These are phyloP conservation scores for Caenorhabditis japonica DNA, from an alignment of 2,888 invertebrate genomes.

Conservation along the genomic window DNA sequence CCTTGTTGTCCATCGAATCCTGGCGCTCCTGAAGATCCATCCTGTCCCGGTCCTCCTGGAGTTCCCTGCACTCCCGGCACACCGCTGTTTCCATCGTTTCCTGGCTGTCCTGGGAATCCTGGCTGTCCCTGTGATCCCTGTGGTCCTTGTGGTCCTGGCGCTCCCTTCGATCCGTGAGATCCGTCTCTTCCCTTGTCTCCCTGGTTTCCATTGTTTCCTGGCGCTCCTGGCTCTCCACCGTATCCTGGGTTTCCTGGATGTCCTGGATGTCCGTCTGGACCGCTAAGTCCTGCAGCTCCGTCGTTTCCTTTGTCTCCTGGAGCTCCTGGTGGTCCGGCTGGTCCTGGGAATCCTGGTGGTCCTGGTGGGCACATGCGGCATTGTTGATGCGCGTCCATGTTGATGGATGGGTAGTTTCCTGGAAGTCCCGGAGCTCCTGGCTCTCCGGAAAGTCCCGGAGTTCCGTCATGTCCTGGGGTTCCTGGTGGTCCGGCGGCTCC, in stretches of 20 bases:
- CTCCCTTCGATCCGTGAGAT: slow-evolving; percentile 56
- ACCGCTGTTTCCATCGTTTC: slow-evolving; percentile 62
- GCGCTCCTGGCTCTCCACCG: slow-evolving; percentile 62
- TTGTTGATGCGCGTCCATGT: slow-evolving; percentile 63
- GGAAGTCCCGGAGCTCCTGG: slow-evolving; percentile 60
- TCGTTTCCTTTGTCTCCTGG: slow-evolving; percentile 59
- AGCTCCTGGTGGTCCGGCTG: slow-evolving; percentile 61
- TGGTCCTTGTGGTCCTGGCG: slow-evolving; percentile 61
- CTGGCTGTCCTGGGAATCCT: slow-evolving; percentile 62
- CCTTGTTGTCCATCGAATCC: slow-evolving; percentile 61
- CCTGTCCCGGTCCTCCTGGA: slow-evolving; percentile 57
- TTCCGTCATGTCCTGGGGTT: slow-evolving; percentile 59
- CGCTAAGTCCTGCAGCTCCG: slow-evolving; percentile 55
- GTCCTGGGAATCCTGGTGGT: slow-evolving; percentile 64
- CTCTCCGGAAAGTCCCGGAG: slow-evolving; percentile 57
- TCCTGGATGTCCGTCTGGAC: slow-evolving; percentile 64
- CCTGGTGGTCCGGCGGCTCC: slow-evolving; percentile 57
- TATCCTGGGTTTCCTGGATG: slow-evolving; percentile 59
- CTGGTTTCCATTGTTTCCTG: slow-evolving; percentile 60
- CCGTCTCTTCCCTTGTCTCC: slow-evolving; percentile 64
- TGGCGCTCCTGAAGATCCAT: slow-evolving; percentile 51
- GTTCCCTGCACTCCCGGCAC: slow-evolving; percentile 52
- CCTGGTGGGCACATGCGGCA: slow-evolving; percentile 68
- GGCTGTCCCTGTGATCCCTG: slow-evolving; percentile 60
- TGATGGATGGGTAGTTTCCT: slow-evolving; percentile 67